phyloP scores from a whole-genome alignment of 2,888 invertebrate species.

The Acholoe squamosa region DNA sequence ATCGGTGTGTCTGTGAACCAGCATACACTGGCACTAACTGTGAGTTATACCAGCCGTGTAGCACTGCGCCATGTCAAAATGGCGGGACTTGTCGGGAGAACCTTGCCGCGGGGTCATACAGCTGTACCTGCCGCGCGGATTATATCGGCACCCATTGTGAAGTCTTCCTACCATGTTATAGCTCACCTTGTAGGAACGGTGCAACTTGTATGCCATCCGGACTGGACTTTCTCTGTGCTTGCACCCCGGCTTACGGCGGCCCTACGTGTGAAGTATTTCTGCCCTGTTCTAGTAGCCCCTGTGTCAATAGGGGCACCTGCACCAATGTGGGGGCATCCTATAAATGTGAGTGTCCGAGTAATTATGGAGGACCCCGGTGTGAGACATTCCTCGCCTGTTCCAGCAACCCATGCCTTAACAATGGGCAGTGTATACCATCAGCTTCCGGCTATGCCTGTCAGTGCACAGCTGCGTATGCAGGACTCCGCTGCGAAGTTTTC shows the following conservation, averaged over 20 bases:
- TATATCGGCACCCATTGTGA: slow-evolving; percentile 73
- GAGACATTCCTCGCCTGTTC: slow-evolving; percentile 69
- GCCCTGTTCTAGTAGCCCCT: slow-evolving; percentile 68
- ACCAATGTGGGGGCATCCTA: slow-evolving; percentile 44
- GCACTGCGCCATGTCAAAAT: slow-evolving; percentile 63
- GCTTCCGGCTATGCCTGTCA: slow-evolving; percentile 64
- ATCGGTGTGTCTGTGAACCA: slow-evolving; percentile 48
- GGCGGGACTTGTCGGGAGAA: slow-evolving; percentile 49
- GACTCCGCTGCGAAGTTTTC: slow-evolving; percentile 67
- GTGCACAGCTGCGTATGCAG: slow-evolving; percentile 66
- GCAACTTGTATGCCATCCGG: slow-evolving; percentile 66
- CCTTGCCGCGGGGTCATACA: slow-evolving; percentile 30
- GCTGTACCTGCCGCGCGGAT: slow-evolving; percentile 69
- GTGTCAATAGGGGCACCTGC: slow-evolving; percentile 66
- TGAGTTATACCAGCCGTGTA: slow-evolving; percentile 61
- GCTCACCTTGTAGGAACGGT: slow-evolving; percentile 73
- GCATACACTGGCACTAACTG: slow-evolving; percentile 63
- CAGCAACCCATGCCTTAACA: slow-evolving; percentile 72
- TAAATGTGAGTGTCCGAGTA: slow-evolving; percentile 65
- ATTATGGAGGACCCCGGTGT: slow-evolving; percentile 67
- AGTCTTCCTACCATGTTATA: slow-evolving; percentile 70
- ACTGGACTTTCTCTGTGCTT: slow-evolving; percentile 65
- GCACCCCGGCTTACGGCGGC: slow-evolving; percentile 67
- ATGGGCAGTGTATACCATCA: slow-evolving; percentile 70
- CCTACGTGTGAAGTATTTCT: slow-evolving; percentile 68